Evolutionary conservation across 1,140 invertebrate species (phyloP).

Genomic region (Sitodiplosis mosellana): DNA sequence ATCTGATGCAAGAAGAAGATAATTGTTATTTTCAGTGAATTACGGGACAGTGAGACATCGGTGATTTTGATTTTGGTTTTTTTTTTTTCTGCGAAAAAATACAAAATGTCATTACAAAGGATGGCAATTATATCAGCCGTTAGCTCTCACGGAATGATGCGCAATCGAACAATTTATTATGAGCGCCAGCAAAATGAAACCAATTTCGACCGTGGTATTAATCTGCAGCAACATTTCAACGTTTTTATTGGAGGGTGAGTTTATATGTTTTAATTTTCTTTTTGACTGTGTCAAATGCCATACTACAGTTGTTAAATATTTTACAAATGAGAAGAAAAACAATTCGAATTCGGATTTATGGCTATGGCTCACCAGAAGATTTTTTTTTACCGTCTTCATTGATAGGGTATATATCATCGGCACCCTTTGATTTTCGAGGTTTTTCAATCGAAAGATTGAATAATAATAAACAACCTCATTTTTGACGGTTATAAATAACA

Average conservation of each 20-base stretch:
- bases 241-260: slow-evolving; percentile 40
- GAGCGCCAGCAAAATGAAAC: not conserved
- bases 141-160: slow-evolving; percentile 10
- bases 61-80: not conserved
- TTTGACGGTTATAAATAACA: no score
- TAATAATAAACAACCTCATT: no score
- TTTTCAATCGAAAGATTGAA: no score
- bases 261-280: not conserved
- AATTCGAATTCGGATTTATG: no score
- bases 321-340: not conserved
- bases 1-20: not conserved
- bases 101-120: slow-evolving; percentile 20
- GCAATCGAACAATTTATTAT: slow-evolving; percentile 5
- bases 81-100: not conserved
- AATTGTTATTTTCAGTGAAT: no score
- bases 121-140: slow-evolving; percentile 20
- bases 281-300: not conserved
- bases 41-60: not conserved
- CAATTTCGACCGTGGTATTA: not conserved
- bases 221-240: slow-evolving; percentile 31
- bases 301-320: not conserved
- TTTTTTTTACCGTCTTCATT: no score
- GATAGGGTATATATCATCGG: no score
- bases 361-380: no score
- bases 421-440: no score